Percentiles rank a stretch among this genome's conserved stretches.
Evolutionary conservation across 2,113 vertebrate genomes (phyloP).

Genomic region (Thermophis baileyi): DNA sequence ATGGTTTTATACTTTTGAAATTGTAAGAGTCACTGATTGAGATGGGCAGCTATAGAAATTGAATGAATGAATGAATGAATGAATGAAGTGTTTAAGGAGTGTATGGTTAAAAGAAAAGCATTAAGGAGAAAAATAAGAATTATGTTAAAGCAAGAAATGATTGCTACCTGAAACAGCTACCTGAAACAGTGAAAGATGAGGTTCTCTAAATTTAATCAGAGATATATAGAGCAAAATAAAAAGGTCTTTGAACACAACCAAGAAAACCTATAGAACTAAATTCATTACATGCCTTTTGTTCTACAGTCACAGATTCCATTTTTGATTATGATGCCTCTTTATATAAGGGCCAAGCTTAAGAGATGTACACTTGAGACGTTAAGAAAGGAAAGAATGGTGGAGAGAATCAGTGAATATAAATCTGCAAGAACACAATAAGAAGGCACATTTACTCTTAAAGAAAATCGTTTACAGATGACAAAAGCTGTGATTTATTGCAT

Average conservation of each 20-base stretch:
- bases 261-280: constrained; percentile 4
- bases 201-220: background rate
- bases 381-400: constrained; percentile 26
- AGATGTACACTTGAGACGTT: constrained; percentile 35
- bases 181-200: background rate
- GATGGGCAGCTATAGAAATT: background rate
- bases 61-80: background rate
- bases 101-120: too few species aligned
- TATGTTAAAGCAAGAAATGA: background rate
- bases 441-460: constrained; percentile 38
- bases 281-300: constrained; percentile 9
- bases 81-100: too few species aligned
- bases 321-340: constrained; percentile 15
- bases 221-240: background rate
- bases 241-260: background rate
- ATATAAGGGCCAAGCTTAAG: constrained; percentile 31
- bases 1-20: background rate
- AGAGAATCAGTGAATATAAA: constrained; percentile 34
- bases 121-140: too few species aligned
- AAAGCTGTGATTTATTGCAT: constrained; percentile 52
- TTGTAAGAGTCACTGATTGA: background rate
- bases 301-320: constrained; percentile 9
- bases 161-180: too few species aligned
- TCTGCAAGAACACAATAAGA: constrained; percentile 32
- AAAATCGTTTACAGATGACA: constrained; percentile 44